Evolutionary conservation across 2,888 invertebrate species (phyloP).

Genomic region (Iphiclides podalirius): DNA sequence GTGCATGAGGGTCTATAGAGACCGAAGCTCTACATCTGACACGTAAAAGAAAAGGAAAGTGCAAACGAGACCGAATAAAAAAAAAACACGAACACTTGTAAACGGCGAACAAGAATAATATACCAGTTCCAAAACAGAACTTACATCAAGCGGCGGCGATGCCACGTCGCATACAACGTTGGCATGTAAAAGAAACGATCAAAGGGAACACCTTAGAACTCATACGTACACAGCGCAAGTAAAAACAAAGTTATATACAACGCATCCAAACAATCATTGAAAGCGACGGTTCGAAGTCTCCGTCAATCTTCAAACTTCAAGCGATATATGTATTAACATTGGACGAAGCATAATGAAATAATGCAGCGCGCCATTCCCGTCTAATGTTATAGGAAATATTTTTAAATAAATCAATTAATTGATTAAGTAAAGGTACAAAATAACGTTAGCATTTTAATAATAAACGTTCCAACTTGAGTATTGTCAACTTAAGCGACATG

Average conservation of each 20-base stretch:
- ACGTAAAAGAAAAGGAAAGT: slow-evolving; percentile 51
- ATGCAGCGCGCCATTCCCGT: slow-evolving; percentile 20
- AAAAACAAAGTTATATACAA: slow-evolving; percentile 30
- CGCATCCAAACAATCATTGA: slow-evolving; percentile 42
- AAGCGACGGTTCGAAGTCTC: slow-evolving; percentile 51
- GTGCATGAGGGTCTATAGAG: slow-evolving; percentile 65
- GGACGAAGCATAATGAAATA: slow-evolving; percentile 37
- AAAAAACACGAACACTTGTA: slow-evolving; percentile 31
- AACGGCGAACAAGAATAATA: slow-evolving; percentile 28
- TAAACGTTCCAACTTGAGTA: neutral
- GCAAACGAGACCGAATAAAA: slow-evolving; percentile 56
- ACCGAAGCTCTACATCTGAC: slow-evolving; percentile 65
- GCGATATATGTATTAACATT: slow-evolving; percentile 37
- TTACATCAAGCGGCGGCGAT: slow-evolving; percentile 74
- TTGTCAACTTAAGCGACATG: neutral
- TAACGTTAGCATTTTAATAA: no score
- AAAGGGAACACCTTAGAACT: slow-evolving; percentile 69
- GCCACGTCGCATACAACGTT: slow-evolving; percentile 63
- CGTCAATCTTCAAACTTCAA: slow-evolving; percentile 38
- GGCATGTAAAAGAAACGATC: slow-evolving; percentile 74
- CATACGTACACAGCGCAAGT: slow-evolving; percentile 53
- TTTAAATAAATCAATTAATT: neutral
- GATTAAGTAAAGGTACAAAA: no score
- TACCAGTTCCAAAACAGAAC: slow-evolving; percentile 55
- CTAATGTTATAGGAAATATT: neutral